A percentile compares a stretch with the other conserved stretches of the same genome.
Conservation (phyloP, 1,140 invertebrate species). For the Drosophila guanche region DNA sequence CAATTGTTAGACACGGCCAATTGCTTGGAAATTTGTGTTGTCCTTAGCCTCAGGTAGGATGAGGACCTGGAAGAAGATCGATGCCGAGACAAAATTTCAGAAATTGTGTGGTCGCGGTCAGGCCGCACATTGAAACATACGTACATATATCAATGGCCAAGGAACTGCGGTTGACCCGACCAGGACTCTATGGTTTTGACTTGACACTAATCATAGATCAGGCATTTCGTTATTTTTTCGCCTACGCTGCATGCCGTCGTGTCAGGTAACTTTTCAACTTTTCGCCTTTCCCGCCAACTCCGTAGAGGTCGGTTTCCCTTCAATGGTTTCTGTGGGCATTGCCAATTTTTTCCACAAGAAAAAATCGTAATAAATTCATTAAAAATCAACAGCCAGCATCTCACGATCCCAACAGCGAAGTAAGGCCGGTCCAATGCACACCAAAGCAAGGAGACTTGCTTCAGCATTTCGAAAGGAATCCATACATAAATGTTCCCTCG, state of each 20-base stretch:
- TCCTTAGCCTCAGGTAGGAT: slow-evolving; percentile 44
- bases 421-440: no score
- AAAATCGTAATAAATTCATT: slow-evolving; percentile 80
- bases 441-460: slow-evolving; percentile 24
- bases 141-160: slow-evolving; percentile 58
- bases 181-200: slow-evolving; percentile 48
- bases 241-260: slow-evolving; percentile 1
- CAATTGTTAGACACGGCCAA: slow-evolving; percentile 74
- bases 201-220: slow-evolving; percentile 78
- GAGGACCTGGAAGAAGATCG: slow-evolving; percentile 28
- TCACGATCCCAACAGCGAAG: slow-evolving; percentile 52
- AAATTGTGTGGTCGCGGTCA: slow-evolving; percentile 71
- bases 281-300: slow-evolving; percentile 62
- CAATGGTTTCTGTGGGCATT: slow-evolving; percentile 3
- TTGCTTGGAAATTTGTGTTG: slow-evolving; percentile 72
- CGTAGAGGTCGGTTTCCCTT: slow-evolving; percentile 56
- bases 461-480: no score
- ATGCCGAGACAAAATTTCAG: slow-evolving; percentile 42
- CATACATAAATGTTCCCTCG: no score
- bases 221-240: slow-evolving; percentile 74
- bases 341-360: slow-evolving; percentile 35
- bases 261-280: slow-evolving; percentile 55
- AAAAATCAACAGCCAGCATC: slow-evolving; percentile 75
- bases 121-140: slow-evolving; percentile 23
- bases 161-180: slow-evolving; percentile 43